Percentiles rank a stretch among this genome's conserved stretches.
phyloP scores from a whole-genome alignment of 1,140 invertebrate species.

The Drosophila athabasca region DNA sequence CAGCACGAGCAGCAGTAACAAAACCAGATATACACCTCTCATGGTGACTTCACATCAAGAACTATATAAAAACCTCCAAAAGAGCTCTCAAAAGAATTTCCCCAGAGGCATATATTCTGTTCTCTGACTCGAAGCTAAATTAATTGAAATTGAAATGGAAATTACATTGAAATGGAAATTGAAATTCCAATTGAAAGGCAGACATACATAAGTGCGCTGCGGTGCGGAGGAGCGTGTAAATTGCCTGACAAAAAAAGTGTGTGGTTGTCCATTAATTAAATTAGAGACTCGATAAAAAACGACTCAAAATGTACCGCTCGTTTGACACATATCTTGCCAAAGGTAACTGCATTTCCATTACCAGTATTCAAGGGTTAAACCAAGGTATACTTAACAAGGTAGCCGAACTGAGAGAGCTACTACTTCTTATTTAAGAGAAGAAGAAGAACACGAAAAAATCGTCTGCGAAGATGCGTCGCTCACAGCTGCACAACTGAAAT shows the following conservation, averaged over 20 bases:
- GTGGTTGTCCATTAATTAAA: conserved; percentile 49
- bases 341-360: conserved; percentile 9
- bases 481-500: no score
- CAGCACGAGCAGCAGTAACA: conserved; percentile 26
- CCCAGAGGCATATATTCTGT: conserved; percentile 32
- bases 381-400: no score
- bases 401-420: no score
- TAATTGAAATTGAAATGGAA: conserved; percentile 69
- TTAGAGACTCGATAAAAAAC: conserved; percentile 22
- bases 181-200: conserved; percentile 20
- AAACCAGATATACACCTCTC: conserved; percentile 38
- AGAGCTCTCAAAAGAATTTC: conserved; percentile 56
- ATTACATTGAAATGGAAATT: conserved; percentile 65
- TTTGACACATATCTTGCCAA: background rate
- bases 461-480: no score
- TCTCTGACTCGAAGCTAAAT: conserved; percentile 3
- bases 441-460: no score
- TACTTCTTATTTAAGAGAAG: no score
- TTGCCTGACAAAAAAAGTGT: conserved; percentile 43
- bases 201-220: no score
- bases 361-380: background rate
- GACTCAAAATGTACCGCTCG: background rate
- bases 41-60: conserved; percentile 53
- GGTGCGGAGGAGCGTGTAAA: conserved; percentile 27
- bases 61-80: conserved; percentile 31